A percentile compares a stretch with the other conserved stretches of the same genome.
phyloP scores from a whole-genome alignment of 2,888 invertebrate genomes.

The Meliscaeva auricollis region DNA sequence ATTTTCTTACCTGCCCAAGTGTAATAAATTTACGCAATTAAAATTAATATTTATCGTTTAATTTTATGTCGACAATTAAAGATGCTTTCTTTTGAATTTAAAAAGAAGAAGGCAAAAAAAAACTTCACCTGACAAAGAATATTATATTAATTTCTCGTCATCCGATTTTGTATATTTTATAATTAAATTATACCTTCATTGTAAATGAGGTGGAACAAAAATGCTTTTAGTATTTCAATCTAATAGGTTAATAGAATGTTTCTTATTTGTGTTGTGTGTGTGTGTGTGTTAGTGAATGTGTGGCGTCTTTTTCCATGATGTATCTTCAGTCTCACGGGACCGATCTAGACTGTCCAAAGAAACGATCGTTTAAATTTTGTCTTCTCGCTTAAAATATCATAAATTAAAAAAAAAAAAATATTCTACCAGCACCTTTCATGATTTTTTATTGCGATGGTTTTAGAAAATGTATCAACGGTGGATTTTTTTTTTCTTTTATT shows the following conservation, averaged over 20 bases:
- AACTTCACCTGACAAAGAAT: conserved; percentile 68
- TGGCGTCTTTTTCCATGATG: conserved; percentile 23
- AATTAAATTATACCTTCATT: conserved; percentile 38
- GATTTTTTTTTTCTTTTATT: conserved; percentile 19
- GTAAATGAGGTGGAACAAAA: conserved; percentile 38
- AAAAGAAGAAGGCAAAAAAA: neutral
- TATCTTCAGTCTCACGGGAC: conserved; percentile 26
- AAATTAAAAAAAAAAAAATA: conserved; percentile 41
- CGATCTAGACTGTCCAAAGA: conserved; percentile 40
- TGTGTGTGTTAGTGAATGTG: no score
- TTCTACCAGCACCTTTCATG: conserved; percentile 3
- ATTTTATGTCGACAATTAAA: conserved; percentile 56
- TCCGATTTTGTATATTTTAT: conserved; percentile 19
- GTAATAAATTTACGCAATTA: conserved; percentile 72
- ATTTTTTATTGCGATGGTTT: conserved; percentile 10
- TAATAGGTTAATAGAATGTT: neutral
- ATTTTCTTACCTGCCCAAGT: conserved; percentile 65
- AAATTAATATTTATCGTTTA: conserved; percentile 68
- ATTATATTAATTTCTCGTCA: conserved; percentile 46
- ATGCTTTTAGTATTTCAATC: conserved; percentile 14
- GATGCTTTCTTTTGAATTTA: conserved; percentile 1
- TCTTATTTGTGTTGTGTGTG: neutral
- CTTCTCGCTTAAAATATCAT: conserved; percentile 53
- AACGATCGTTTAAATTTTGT: conserved; percentile 56
- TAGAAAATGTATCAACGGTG: conserved; percentile 23